These are phyloP conservation scores for Mystacides longicornis DNA, from an alignment of 2,888 invertebrate genomes.

Conservation along the genomic window DNA sequence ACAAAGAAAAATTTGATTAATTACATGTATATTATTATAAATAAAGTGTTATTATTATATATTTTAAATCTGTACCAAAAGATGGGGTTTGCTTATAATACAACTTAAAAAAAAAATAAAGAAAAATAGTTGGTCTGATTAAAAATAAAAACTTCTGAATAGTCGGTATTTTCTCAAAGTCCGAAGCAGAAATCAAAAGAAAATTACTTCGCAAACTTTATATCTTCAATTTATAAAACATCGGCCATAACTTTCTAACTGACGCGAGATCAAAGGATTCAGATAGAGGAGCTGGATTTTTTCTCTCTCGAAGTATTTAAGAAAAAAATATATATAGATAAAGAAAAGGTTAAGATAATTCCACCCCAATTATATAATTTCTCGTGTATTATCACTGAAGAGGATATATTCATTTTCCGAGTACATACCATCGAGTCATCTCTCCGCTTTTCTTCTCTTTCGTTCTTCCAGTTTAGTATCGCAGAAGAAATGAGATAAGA, in stretches of 20 bases:
- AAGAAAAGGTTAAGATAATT: constrained; percentile 1
- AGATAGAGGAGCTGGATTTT: background rate
- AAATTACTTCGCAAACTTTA: background rate
- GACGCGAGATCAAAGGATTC: background rate
- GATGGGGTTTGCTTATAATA: too few relatives aligned
- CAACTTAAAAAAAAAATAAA: too few relatives aligned
- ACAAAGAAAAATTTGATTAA: too few relatives aligned
- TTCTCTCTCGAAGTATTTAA: background rate
- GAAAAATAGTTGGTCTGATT: too few relatives aligned
- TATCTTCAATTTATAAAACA: background rate
- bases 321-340: background rate
- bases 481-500: constrained; percentile 19
- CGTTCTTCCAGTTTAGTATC: constrained; percentile 2
- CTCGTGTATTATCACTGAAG: constrained; percentile 4
- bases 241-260: background rate
- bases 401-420: background rate
- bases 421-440: background rate
- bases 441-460: background rate
- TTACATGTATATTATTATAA: too few relatives aligned
- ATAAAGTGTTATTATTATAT: too few relatives aligned
- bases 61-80: too few relatives aligned
- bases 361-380: background rate
- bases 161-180: background rate
- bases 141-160: too few relatives aligned
- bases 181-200: background rate